Percentiles rank a stretch among this genome's conserved stretches.
Conservation (phyloP, 2,797 vertebrate species). For the Manis pentadactyla region DNA sequence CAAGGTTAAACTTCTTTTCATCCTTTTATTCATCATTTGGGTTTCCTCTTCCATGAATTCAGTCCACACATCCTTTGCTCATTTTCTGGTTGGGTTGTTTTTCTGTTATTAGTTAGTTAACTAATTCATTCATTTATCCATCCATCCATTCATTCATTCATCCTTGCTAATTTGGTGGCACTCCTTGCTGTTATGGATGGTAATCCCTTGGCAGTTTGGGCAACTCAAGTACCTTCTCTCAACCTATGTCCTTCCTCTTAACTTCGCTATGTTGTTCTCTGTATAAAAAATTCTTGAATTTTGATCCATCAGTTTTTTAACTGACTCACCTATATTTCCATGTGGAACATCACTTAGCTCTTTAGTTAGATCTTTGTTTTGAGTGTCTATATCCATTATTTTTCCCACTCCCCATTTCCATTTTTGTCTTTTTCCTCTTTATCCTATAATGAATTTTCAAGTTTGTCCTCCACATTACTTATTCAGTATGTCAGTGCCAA, state of each 20-base stretch:
- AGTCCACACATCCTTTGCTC: not conserved
- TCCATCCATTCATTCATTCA: not conserved
- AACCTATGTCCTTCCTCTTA: not conserved
- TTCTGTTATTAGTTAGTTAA: not conserved
- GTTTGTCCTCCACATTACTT: constrained; percentile 47
- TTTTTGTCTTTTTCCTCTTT: constrained; percentile 35
- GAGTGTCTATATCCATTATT: constrained; percentile 8
- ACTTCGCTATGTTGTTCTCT: not conserved
- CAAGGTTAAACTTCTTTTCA: not conserved
- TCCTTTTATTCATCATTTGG: not conserved
- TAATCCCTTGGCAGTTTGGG: not conserved
- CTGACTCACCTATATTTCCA: not conserved
- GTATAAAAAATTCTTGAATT: not conserved
- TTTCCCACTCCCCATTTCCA: not conserved
- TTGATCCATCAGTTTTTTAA: not conserved
- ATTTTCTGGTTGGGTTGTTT: not conserved
- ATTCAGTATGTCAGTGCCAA: not conserved
- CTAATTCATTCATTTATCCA: not conserved
- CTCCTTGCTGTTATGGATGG: not conserved
- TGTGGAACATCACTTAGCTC: not conserved
- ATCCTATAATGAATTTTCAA: constrained; percentile 50
- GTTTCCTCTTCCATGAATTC: not conserved
- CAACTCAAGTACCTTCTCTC: not conserved
- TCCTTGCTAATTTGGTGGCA: not conserved
- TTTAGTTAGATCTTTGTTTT: not conserved